These are phyloP conservation scores for Siniperca obscura DNA, from an alignment of 2,797 vertebrate genomes.

Conservation along the genomic window DNA sequence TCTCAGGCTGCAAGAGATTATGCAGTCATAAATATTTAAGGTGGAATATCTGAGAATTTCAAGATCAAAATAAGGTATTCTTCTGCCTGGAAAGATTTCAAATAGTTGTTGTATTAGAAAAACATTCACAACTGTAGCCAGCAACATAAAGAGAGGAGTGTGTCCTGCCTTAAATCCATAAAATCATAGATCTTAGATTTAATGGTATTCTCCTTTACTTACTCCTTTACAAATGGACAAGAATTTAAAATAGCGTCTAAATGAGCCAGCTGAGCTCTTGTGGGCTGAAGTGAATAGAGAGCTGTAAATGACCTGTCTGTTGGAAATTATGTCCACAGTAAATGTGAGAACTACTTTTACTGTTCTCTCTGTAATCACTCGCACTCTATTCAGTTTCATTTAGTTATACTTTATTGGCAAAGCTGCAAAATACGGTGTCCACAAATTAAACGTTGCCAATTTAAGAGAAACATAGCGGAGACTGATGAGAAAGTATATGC, in stretches of 20 bases:
- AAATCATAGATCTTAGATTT: slow-evolving; percentile 45
- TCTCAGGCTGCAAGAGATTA: slow-evolving; percentile 40
- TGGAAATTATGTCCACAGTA: slow-evolving; percentile 70
- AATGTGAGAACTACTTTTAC: slow-evolving; percentile 72
- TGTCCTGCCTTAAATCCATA: slow-evolving; percentile 43
- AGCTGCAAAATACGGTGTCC: slow-evolving; percentile 45
- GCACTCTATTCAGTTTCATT: slow-evolving; percentile 63
- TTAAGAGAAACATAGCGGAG: slow-evolving; percentile 37
- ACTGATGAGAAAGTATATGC: slow-evolving; percentile 21
- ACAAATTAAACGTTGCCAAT: slow-evolving; percentile 64
- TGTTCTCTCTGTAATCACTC: slow-evolving; percentile 63
- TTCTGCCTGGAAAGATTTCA: slow-evolving; percentile 19
- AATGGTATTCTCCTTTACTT: slow-evolving; percentile 60
- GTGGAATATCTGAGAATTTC: slow-evolving; percentile 47
- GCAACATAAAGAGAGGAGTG: slow-evolving; percentile 35
- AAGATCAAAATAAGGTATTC: slow-evolving; percentile 31
- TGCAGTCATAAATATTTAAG: slow-evolving; percentile 65
- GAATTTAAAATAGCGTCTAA: slow-evolving; percentile 60
- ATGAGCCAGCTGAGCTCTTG: slow-evolving; percentile 51
- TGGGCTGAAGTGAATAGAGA: slow-evolving; percentile 48
- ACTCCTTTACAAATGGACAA: slow-evolving; percentile 55
- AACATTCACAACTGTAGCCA: slow-evolving; percentile 21
- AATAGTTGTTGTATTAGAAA: slow-evolving; percentile 25
- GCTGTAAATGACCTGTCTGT: slow-evolving; percentile 71
- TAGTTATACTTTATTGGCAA: slow-evolving; percentile 66